These are phyloP conservation scores for Eurystomus glaucurus DNA, from an alignment of 2,797 vertebrate genomes.

Conservation along the genomic window DNA sequence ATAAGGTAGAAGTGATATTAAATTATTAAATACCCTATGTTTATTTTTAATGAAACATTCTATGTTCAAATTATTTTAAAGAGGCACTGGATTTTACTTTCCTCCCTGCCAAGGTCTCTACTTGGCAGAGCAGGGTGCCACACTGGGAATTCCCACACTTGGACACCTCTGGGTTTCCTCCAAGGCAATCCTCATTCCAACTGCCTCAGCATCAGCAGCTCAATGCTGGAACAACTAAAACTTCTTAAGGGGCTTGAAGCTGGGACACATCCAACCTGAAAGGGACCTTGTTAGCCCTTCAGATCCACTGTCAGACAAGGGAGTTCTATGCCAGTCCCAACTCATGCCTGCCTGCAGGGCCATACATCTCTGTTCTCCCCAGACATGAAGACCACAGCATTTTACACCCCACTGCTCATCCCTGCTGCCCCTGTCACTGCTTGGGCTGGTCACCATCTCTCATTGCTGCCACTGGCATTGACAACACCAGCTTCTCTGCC, in stretches of 20 bases:
- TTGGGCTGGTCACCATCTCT: not conserved
- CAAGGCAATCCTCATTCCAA: not conserved
- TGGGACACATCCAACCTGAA: not conserved
- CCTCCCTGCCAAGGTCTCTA: not conserved
- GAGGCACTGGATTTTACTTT: not conserved
- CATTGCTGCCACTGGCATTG: not conserved
- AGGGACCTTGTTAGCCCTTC: not conserved
- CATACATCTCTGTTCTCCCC: not conserved
- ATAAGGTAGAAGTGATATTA: not conserved
- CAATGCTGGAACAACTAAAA: not conserved
- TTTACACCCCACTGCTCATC: not conserved
- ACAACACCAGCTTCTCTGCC: not conserved
- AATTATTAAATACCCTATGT: not conserved
- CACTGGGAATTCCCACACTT: rapidly evolving
- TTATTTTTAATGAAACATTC: not conserved
- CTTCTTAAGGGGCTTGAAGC: not conserved
- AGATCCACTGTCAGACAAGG: not conserved
- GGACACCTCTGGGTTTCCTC: not conserved
- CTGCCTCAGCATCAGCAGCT: not conserved
- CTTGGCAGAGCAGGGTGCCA: not conserved
- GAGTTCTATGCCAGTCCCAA: not conserved
- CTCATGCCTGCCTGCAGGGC: not conserved
- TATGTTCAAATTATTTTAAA: not conserved
- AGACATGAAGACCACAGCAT: not conserved
- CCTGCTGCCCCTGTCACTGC: not conserved